phyloP scores from a whole-genome alignment of 2,113 vertebrate genomes.

The Chamaetylas fuelleborni region DNA sequence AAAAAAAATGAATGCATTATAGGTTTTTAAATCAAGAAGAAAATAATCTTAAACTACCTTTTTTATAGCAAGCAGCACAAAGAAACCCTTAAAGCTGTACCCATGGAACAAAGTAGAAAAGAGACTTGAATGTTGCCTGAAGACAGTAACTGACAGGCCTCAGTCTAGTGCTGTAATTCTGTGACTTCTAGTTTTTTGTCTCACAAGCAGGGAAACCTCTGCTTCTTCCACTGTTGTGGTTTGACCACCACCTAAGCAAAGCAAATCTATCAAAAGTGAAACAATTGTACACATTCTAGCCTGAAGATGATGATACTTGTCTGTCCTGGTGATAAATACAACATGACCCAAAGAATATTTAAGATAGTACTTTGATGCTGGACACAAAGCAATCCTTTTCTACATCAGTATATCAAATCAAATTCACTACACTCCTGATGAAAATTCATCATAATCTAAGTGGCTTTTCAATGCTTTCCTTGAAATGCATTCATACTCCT shows the following conservation, averaged over 20 bases:
- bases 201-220: background rate
- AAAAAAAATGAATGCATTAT: background rate
- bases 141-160: background rate
- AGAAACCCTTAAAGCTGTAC: background rate
- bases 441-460: background rate
- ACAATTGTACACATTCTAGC: background rate
- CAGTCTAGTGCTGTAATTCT: background rate
- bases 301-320: background rate
- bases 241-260: background rate
- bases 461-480: background rate
- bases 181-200: background rate
- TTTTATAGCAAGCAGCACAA: background rate
- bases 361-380: background rate
- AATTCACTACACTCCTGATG: background rate
- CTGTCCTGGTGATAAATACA: background rate
- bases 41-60: background rate
- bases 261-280: background rate
- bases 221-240: background rate
- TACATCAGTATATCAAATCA: background rate
- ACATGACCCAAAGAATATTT: background rate
- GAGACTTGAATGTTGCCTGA: background rate
- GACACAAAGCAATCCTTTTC: background rate
- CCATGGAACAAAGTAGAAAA: background rate
- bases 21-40: background rate
- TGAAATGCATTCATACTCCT: background rate